These are phyloP conservation scores for Drosophila arizonae DNA, from an alignment of 1,140 invertebrate species.

Conservation along the genomic window DNA sequence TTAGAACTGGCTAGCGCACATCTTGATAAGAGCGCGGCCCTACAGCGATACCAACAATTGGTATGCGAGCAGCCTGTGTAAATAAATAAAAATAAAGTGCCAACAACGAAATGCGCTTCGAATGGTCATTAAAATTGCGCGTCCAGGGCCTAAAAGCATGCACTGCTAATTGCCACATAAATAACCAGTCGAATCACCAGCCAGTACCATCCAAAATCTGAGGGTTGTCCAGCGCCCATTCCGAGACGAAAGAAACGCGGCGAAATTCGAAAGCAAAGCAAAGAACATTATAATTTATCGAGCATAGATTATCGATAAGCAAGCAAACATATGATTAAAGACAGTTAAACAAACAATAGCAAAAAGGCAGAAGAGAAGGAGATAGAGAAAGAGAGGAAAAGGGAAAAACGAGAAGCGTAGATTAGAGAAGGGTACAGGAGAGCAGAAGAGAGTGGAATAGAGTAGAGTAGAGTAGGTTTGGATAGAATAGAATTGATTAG, in stretches of 20 bases:
- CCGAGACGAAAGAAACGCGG: too few species aligned
- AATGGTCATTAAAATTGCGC: constrained; percentile 74
- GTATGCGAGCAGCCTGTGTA: constrained; percentile 40
- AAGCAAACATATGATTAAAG: background rate
- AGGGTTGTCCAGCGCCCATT: background rate
- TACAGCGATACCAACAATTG: constrained; percentile 35
- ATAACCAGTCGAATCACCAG: constrained; percentile 59
- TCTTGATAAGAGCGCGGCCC: constrained; percentile 65
- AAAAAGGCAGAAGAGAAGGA: background rate
- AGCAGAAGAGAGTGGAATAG: too few species aligned
- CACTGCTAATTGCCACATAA: constrained; percentile 76
- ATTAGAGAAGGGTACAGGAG: too few species aligned
- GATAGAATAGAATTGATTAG: too few species aligned
- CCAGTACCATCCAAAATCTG: background rate
- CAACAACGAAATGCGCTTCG: constrained; percentile 79
- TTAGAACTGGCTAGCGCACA: constrained; percentile 74
- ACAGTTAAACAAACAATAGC: background rate
- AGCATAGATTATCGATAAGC: constrained; percentile 53
- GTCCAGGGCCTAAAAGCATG: constrained; percentile 58
- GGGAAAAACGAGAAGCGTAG: too few species aligned
- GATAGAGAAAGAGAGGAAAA: too few species aligned
- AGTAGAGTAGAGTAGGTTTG: too few species aligned
- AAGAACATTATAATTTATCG: constrained; percentile 50
- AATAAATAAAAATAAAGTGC: constrained; percentile 75
- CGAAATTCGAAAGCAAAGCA: constrained; percentile 6